Evolutionary conservation across 1,140 invertebrate genomes (phyloP).

Genomic region (Campodea augens): DNA sequence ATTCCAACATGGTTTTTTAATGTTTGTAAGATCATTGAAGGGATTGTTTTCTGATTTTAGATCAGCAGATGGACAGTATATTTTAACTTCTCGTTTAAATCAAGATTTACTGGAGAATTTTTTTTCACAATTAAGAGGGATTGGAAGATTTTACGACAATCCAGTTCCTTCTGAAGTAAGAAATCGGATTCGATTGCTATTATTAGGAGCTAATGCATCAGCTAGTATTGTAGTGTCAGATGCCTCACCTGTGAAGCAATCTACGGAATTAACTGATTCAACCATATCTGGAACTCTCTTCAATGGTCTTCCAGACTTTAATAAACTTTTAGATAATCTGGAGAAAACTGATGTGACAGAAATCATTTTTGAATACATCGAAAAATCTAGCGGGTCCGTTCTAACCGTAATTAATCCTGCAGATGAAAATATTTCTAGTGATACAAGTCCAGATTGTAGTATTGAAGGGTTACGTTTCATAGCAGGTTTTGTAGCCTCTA

Average conservation of each 20-base stretch:
- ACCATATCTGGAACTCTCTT: background rate
- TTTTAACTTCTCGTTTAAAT: too few species aligned
- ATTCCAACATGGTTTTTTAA: slow-evolving; percentile 1
- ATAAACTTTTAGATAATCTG: background rate
- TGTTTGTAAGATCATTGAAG: background rate
- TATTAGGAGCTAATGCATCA: background rate
- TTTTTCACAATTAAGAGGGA: too few species aligned
- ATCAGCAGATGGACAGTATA: too few species aligned
- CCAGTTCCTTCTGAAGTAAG: background rate
- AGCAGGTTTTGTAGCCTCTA: background rate
- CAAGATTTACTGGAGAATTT: too few species aligned
- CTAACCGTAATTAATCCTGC: too few species aligned
- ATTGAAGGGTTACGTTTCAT: background rate
- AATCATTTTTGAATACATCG: too few species aligned
- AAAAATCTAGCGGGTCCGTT: too few species aligned
- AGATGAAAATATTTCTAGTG: too few species aligned
- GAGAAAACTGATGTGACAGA: background rate
- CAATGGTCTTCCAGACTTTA: background rate
- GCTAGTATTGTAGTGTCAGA: background rate
- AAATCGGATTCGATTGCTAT: background rate
- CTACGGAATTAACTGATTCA: background rate
- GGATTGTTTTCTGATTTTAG: background rate
- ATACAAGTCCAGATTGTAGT: background rate
- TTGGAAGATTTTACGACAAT: background rate
- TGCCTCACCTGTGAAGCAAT: background rate